These are phyloP conservation scores for Phaonia tiefii DNA, from an alignment of 2,888 invertebrate genomes.

Conservation along the genomic window DNA sequence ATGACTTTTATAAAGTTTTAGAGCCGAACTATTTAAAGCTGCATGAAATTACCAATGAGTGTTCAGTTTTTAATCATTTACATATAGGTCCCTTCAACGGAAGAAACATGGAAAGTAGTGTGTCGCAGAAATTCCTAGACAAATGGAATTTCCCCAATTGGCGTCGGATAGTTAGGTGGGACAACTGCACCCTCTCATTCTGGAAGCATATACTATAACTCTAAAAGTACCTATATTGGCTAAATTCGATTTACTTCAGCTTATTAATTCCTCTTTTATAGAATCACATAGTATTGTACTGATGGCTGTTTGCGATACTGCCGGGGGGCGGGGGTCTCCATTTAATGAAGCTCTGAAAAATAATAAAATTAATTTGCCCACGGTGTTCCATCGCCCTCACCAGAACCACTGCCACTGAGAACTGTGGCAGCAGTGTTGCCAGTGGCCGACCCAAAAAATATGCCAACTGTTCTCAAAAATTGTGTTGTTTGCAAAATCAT, in stretches of 20 bases:
- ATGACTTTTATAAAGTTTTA: conserved; percentile 12
- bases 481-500: no score
- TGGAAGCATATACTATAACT: conserved; percentile 54
- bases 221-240: conserved; percentile 35
- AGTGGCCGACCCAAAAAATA: no score
- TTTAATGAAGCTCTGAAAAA: conserved; percentile 24
- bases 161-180: conserved; percentile 39
- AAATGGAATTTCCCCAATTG: conserved; percentile 50
- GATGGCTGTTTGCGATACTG: conserved; percentile 16
- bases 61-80: not conserved
- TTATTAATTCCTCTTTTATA: not conserved
- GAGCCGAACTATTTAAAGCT: conserved; percentile 23
- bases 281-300: conserved; percentile 30
- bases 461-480: no score
- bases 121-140: conserved; percentile 16
- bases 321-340: conserved; percentile 1
- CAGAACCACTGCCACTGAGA: conserved; percentile 25
- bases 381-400: no score
- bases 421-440: conserved; percentile 3
- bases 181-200: conserved; percentile 46
- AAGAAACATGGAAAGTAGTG: conserved; percentile 15
- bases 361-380: conserved; percentile 38
- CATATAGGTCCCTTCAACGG: conserved; percentile 17
- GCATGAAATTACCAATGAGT: not conserved
- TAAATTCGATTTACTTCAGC: not conserved